Conservation (phyloP, 2,888 invertebrate species). For the Papilio demoleus region DNA sequence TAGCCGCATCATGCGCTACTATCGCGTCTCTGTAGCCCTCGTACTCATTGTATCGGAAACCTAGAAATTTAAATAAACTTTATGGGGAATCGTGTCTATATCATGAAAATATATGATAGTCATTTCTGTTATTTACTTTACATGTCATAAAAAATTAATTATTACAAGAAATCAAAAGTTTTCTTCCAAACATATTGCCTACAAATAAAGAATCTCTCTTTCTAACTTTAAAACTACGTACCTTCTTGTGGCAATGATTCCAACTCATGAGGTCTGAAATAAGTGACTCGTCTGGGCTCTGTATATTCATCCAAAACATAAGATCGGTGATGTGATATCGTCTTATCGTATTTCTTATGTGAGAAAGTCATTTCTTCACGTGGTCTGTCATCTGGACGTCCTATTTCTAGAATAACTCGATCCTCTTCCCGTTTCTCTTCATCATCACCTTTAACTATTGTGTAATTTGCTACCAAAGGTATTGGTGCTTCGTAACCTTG, state of each 20-base stretch:
- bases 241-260: conserved; percentile 64
- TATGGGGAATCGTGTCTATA: too few species aligned
- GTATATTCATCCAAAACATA: conserved; percentile 74
- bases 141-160: too few species aligned
- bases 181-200: background rate
- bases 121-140: too few species aligned
- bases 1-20: conserved; percentile 60
- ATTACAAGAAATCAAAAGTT: too few species aligned
- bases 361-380: conserved; percentile 76
- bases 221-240: conserved; percentile 46
- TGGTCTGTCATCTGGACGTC: conserved; percentile 75
- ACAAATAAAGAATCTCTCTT: background rate
- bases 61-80: conserved; percentile 48
- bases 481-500: conserved; percentile 70
- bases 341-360: conserved; percentile 81
- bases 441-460: conserved; percentile 66
- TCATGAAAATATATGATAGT: too few species aligned
- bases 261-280: conserved; percentile 71
- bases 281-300: conserved; percentile 66
- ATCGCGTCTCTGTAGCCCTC: conserved; percentile 68
- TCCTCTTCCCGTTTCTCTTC: conserved; percentile 75
- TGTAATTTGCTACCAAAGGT: conserved; percentile 73
- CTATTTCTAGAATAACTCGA: conserved; percentile 79
- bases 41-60: conserved; percentile 68
- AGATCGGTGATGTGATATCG: conserved; percentile 76